phyloP scores from a whole-genome alignment of 2,888 invertebrate genomes.

The Odontocerum albicorne region DNA sequence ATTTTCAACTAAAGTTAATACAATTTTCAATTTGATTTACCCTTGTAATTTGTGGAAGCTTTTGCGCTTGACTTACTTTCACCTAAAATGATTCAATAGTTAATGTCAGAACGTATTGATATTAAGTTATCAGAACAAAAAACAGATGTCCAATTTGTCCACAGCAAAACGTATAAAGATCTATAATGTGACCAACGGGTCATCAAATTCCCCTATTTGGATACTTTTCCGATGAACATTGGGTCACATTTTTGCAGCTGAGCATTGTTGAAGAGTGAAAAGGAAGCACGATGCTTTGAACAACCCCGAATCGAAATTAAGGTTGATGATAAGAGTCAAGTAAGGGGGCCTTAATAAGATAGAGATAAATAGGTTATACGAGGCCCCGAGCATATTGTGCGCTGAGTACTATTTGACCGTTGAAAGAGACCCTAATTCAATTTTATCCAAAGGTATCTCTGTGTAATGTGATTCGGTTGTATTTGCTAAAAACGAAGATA shows the following conservation, averaged over 20 bases:
- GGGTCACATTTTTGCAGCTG: too few relatives aligned
- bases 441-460: neutral
- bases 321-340: too few relatives aligned
- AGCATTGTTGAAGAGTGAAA: too few relatives aligned
- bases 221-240: too few relatives aligned
- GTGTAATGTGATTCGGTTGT: too few relatives aligned
- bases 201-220: neutral
- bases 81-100: conserved; percentile 10
- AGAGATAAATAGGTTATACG: conserved; percentile 21
- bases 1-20: too few relatives aligned
- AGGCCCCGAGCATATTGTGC: conserved; percentile 4
- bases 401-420: conserved; percentile 4
- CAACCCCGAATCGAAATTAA: too few relatives aligned
- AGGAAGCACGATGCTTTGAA: too few relatives aligned
- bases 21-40: too few relatives aligned
- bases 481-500: too few relatives aligned
- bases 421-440: conserved; percentile 3
- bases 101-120: conserved; percentile 23
- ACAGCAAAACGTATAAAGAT: conserved; percentile 1
- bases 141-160: conserved; percentile 27
- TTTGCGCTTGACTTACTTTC: too few relatives aligned
- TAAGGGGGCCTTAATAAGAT: conserved; percentile 12
- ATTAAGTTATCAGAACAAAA: conserved; percentile 26
- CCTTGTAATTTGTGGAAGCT: too few relatives aligned
- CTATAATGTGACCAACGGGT: conserved; percentile 1